Conservation (phyloP, 2,113 vertebrate species). For the Lepidiolamprologus cunningtoni region DNA sequence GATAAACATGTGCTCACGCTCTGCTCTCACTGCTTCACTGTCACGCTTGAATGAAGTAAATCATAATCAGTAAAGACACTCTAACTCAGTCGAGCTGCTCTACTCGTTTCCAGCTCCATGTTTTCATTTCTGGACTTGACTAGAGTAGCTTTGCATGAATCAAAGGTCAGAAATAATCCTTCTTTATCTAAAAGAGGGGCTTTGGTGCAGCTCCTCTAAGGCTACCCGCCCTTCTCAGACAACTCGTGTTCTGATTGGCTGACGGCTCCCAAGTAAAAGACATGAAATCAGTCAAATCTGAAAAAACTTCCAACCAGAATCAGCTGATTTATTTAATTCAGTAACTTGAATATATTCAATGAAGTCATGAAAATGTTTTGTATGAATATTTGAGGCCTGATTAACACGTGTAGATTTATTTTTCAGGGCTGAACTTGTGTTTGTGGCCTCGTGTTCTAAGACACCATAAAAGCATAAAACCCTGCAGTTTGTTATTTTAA, state of each 20-base stretch:
- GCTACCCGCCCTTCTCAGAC: rapidly evolving
- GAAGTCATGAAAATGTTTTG: neutral
- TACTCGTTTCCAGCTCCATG: neutral
- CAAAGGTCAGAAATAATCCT: neutral
- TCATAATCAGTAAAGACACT: rapidly evolving
- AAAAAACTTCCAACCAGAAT: neutral
- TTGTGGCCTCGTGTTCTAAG: neutral
- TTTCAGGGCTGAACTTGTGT: neutral
- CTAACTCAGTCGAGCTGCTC: rapidly evolving
- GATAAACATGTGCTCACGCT: neutral
- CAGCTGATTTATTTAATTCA: neutral
- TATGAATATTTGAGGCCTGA: rapidly evolving
- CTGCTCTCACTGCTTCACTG: neutral
- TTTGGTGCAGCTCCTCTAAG: neutral
- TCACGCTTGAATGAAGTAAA: neutral
- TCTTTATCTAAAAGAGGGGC: neutral
- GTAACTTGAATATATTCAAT: neutral
- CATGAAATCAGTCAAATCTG: neutral
- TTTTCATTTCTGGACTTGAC: rapidly evolving
- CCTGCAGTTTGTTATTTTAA: neutral
- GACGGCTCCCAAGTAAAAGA: neutral
- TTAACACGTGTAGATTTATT: neutral
- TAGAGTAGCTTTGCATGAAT: neutral
- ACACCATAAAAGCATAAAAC: rapidly evolving
- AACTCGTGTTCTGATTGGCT: neutral